Evolutionary conservation across 1,140 invertebrate species (phyloP), one percentile per base, ranked within the genome.

Genomic region (Caenorhabditis remanei): DNA sequence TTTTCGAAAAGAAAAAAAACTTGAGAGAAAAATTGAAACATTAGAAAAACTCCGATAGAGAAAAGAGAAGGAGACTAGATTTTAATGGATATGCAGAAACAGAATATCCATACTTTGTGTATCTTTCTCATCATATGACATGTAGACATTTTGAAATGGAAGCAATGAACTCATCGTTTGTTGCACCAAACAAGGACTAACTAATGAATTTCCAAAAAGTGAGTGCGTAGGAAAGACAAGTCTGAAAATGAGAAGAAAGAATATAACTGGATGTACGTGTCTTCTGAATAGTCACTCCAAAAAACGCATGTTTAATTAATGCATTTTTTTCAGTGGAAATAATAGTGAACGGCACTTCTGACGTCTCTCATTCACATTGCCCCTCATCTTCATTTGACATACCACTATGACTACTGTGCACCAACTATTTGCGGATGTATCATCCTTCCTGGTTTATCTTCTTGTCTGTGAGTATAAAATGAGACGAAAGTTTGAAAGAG

Each of bases 41-140:
- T 40, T 63, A 63, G n/a, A 32, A 46, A 41, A 71, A 79, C 43
- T 21, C 24, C 21, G 50, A 32, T n/a, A 24, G 8, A 24, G 41
- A 79, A 79, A 50, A 16, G 21, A 50, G 16, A 53, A 50, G 4
- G 19, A 24, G 43, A 41, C 13, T 7, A 53, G 71, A 48, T 79
- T 79, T 79, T 53, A 24, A 79, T 79, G 71, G 32, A 53, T 48
- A 79, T 71, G 65, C 71, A 50, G 46, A 79, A 79, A 79, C 46
- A 19, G 46, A 79, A 79, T 79, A 50, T 50, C n/a, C 71, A 48
- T 32, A 50, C 46, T 79, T 79, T 50, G 71, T 79, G 46, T 50
- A 50, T 79, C 21, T 50, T 50, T 50, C 71, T 50, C 71, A 79
- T 79, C 71, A 79, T 79, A 50, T 79, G 71, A 79, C 71, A 79